Conservation (phyloP, 23 tunicate genomes). For the Trididemnum clinides region DNA sequence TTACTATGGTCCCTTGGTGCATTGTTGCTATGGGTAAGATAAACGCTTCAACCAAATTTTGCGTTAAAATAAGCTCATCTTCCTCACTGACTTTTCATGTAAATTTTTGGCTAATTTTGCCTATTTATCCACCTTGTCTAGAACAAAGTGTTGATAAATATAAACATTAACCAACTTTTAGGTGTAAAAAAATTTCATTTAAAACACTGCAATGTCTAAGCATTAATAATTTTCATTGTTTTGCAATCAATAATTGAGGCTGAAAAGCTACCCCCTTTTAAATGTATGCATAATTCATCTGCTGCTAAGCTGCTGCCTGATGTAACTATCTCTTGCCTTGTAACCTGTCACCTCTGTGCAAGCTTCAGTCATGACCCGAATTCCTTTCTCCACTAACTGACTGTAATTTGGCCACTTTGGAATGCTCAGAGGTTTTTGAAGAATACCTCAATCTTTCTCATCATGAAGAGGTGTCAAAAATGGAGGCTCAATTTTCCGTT, state of each 20-base stretch:
- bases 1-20: neutral
- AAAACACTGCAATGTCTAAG: neutral
- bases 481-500: too few relatives aligned
- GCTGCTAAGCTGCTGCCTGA: neutral
- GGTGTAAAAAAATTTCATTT: neutral
- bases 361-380: too few relatives aligned
- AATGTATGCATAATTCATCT: neutral
- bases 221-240: neutral
- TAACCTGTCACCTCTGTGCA: too few relatives aligned
- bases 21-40: neutral
- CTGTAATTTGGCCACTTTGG: neutral
- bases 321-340: too few relatives aligned
- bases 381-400: neutral
- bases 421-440: neutral
- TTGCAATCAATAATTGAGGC: neutral
- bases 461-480: too few relatives aligned
- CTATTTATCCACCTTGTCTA: neutral
- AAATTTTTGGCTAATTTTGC: neutral
- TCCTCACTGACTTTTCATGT: too few relatives aligned
- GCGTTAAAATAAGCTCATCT: too few relatives aligned
- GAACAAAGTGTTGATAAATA: too few relatives aligned
- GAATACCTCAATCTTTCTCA: neutral
- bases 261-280: neutral
- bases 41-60: neutral
- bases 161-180: neutral